phyloP scores from a whole-genome alignment of 1,140 invertebrate species.

The Hyles euphorbiae region DNA sequence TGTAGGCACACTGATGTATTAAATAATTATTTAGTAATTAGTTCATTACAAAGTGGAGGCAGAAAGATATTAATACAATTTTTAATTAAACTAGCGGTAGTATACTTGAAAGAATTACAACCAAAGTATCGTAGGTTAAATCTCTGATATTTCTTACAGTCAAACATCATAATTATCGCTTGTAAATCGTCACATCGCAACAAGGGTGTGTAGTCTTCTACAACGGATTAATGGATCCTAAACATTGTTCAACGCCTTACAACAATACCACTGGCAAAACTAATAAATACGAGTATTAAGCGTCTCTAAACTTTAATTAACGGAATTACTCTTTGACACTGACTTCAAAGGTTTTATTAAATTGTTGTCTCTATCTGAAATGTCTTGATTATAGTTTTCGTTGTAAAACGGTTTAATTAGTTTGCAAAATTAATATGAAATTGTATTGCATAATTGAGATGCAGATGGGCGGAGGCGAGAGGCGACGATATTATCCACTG shows the following conservation, averaged over 20 bases:
- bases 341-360: constrained; percentile 18
- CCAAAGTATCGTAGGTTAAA: too few species aligned
- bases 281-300: constrained; percentile 10
- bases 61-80: too few species aligned
- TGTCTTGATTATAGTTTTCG: too few species aligned
- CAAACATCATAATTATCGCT: too few species aligned
- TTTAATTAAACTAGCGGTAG: too few species aligned
- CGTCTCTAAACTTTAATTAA: constrained; percentile 24
- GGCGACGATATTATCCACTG: constrained; percentile 38
- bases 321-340: constrained; percentile 16
- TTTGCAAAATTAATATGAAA: constrained; percentile 39
- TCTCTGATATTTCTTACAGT: too few species aligned
- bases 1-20: neutral
- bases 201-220: too few species aligned
- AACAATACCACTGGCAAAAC: neutral
- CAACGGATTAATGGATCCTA: too few species aligned
- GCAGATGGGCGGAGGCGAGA: constrained; percentile 28
- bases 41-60: too few species aligned
- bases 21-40: neutral
- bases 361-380: neutral
- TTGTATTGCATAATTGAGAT: constrained; percentile 54
- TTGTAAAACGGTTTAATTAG: constrained; percentile 29
- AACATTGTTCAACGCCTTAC: too few species aligned
- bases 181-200: too few species aligned
- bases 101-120: too few species aligned